phyloP scores from a whole-genome alignment of 2,113 vertebrate species.

The Crotalus tigris region DNA sequence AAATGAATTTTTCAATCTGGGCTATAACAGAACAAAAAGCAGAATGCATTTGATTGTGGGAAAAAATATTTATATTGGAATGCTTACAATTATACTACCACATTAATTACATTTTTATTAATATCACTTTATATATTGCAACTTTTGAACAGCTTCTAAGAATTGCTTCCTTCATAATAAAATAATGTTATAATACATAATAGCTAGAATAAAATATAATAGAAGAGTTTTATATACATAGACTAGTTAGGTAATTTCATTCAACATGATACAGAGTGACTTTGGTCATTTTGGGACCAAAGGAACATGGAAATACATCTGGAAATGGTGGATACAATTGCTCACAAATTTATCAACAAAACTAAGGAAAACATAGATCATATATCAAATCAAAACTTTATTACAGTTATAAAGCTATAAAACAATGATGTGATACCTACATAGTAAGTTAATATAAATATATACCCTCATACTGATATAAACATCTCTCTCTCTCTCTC shows the following conservation, averaged over 20 bases:
- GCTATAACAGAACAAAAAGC: conserved; percentile 57
- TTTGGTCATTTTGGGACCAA: conserved; percentile 20
- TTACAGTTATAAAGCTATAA: background rate
- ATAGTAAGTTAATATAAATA: background rate
- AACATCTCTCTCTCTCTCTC: too few species aligned
- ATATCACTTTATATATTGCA: conserved; percentile 48
- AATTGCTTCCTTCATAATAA: conserved; percentile 28
- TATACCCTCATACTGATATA: too few species aligned
- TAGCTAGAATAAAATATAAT: conserved; percentile 53
- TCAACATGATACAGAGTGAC: conserved; percentile 19
- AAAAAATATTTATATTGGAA: conserved; percentile 58
- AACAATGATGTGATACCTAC: background rate
- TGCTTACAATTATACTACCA: conserved; percentile 45
- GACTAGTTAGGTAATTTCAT: conserved; percentile 39
- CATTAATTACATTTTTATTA: conserved; percentile 54
- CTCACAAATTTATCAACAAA: background rate
- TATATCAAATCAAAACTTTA: background rate
- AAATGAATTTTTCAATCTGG: conserved; percentile 58
- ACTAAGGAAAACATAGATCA: background rate
- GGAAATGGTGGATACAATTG: background rate
- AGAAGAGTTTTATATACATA: conserved; percentile 45
- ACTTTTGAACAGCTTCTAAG: conserved; percentile 39
- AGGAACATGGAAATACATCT: background rate
- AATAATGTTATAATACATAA: conserved; percentile 48
- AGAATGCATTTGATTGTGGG: conserved; percentile 57